Percentiles rank a stretch among this genome's conserved stretches.
These are phyloP conservation scores for Pristis pectinata DNA, from an alignment of 2,797 vertebrate genomes.

Conservation along the genomic window DNA sequence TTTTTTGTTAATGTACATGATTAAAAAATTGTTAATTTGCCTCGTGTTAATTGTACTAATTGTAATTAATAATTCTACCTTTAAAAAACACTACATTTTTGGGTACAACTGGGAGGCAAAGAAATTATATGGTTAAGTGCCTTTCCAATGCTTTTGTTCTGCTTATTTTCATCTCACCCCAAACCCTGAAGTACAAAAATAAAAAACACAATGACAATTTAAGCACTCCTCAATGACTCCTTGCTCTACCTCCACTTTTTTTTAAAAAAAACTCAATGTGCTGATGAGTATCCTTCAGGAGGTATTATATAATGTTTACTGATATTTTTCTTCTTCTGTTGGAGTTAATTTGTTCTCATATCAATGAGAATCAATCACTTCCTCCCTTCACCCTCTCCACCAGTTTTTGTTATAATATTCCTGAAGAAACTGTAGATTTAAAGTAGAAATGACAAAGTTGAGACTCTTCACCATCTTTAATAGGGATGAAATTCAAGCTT, in stretches of 20 bases:
- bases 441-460: background rate
- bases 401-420: background rate
- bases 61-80: no score
- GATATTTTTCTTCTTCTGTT: background rate
- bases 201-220: background rate
- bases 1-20: no score
- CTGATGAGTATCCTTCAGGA: background rate
- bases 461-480: background rate
- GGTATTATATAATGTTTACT: background rate
- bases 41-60: no score
- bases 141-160: constrained; percentile 33
- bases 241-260: background rate
- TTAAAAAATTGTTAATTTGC: no score
- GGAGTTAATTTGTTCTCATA: background rate
- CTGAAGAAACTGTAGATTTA: background rate
- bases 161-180: background rate
- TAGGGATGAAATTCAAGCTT: background rate
- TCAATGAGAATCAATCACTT: background rate
- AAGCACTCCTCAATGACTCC: background rate
- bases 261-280: background rate
- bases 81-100: background rate
- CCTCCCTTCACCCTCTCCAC: background rate
- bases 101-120: background rate
- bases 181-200: background rate
- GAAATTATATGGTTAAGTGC: background rate